Evolutionary conservation across 2,888 invertebrate genomes (phyloP).

Genomic region (Melitaea athalia): DNA sequence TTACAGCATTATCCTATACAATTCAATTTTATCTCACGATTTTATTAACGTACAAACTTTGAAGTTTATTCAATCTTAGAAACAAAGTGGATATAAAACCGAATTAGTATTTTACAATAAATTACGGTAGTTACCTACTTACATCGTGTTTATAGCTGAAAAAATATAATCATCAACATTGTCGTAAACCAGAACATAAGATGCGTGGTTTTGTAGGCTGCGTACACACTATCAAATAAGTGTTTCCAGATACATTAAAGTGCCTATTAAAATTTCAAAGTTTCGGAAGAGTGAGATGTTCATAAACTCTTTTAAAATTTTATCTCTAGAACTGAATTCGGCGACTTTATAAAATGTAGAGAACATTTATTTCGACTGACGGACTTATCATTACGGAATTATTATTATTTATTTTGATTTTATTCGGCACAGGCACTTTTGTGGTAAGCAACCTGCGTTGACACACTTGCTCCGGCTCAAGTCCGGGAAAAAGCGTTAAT

Average conservation of each 20-base stretch:
- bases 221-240: slow-evolving; percentile 10
- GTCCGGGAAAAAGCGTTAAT: no score
- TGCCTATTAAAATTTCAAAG: neutral
- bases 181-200: slow-evolving; percentile 43
- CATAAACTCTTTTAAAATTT: neutral
- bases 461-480: no score
- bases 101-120: slow-evolving; percentile 36
- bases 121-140: slow-evolving; percentile 38
- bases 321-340: no score
- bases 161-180: slow-evolving; percentile 39
- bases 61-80: slow-evolving; percentile 40
- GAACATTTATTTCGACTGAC: no score
- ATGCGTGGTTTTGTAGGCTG: slow-evolving; percentile 24
- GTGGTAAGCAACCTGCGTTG: no score
- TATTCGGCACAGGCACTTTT: no score
- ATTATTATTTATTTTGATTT: no score
- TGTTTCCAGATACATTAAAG: slow-evolving; percentile 13
- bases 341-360: no score
- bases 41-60: slow-evolving; percentile 36
- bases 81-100: slow-evolving; percentile 39
- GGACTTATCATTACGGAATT: no score
- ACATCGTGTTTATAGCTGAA: slow-evolving; percentile 36
- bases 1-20: slow-evolving; percentile 35
- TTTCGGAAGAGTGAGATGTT: neutral
- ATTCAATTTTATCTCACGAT: slow-evolving; percentile 29